phyloP scores from a whole-genome alignment of 2,113 vertebrate species.

The Abramis brama region DNA sequence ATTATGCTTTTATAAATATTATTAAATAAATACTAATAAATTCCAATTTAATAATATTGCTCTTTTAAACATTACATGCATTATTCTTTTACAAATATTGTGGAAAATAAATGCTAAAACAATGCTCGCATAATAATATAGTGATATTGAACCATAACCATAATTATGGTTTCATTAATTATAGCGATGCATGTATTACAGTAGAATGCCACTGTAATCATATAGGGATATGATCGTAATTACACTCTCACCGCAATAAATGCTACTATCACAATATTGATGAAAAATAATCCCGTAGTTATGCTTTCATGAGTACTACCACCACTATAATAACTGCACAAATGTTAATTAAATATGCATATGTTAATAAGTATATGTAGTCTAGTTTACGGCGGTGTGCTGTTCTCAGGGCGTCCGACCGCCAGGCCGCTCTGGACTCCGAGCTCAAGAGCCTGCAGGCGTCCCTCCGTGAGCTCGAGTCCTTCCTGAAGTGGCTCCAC shows the following conservation, averaged over 20 bases:
- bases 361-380: neutral
- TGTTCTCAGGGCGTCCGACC: conserved; percentile 79
- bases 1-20: neutral
- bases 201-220: too few relatives aligned
- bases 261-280: too few relatives aligned
- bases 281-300: too few relatives aligned
- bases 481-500: conserved; percentile 92
- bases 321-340: neutral
- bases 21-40: neutral
- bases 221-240: too few relatives aligned
- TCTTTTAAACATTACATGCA: neutral
- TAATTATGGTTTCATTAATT: too few relatives aligned
- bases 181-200: too few relatives aligned
- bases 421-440: conserved; percentile 82
- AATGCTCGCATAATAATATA: neutral
- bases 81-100: neutral
- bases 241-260: too few relatives aligned
- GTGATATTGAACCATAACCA: neutral
- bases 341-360: neutral
- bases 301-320: too few relatives aligned
- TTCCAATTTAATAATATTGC: neutral
- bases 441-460: conserved; percentile 86
- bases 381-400: neutral
- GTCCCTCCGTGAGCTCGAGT: conserved; percentile 87
- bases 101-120: neutral